phyloP scores from a whole-genome alignment of 2,797 vertebrate genomes.

The Mormyrus hasselquistii region DNA sequence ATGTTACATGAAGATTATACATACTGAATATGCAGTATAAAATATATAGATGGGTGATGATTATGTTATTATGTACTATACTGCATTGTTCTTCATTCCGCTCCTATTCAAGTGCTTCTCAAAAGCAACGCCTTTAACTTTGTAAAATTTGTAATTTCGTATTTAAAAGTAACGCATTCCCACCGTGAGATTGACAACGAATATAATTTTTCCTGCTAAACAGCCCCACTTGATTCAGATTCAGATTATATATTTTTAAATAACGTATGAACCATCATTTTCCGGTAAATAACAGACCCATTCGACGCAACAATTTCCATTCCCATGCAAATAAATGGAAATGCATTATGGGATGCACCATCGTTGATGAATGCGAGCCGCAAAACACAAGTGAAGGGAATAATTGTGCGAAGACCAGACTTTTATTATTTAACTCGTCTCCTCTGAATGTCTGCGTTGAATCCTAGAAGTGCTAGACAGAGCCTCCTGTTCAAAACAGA shows the following conservation, averaged over 20 bases:
- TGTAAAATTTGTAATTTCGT: background rate
- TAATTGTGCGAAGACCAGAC: slow-evolving; percentile 64
- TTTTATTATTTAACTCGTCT: slow-evolving; percentile 62
- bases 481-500: slow-evolving; percentile 68
- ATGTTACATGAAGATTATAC: background rate
- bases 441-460: slow-evolving; percentile 49
- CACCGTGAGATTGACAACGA: background rate
- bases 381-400: slow-evolving; percentile 39
- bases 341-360: background rate
- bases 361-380: slow-evolving; percentile 34
- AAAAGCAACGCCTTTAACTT: background rate
- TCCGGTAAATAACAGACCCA: background rate
- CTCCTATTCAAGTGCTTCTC: background rate
- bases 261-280: background rate
- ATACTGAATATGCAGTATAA: background rate
- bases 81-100: background rate
- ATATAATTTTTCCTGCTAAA: background rate
- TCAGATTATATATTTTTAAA: background rate
- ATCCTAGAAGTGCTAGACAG: slow-evolving; percentile 66
- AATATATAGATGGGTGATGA: background rate
- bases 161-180: background rate
- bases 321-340: slow-evolving; percentile 12
- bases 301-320: background rate
- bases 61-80: background rate
- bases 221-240: background rate